Percentiles rank a stretch among this genome's conserved stretches.
These are phyloP conservation scores for Tychaedon coryphoeus DNA, from an alignment of 2,113 vertebrate species.

Conservation along the genomic window DNA sequence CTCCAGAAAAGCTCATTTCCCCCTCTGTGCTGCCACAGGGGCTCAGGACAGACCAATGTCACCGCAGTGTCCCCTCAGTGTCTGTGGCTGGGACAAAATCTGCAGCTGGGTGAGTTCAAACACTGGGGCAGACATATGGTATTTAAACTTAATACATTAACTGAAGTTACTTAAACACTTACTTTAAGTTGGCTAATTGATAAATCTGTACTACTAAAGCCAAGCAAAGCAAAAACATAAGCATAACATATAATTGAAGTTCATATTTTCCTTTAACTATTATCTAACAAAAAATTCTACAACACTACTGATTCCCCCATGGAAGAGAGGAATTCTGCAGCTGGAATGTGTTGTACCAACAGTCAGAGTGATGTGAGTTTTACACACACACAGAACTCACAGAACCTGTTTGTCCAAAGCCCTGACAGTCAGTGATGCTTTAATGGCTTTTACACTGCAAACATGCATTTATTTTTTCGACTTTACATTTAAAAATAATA, in stretches of 20 bases:
- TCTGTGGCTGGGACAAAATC: background rate
- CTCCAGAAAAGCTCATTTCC: background rate
- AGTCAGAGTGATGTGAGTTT: background rate
- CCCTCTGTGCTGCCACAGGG: accelerated
- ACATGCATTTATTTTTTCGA: background rate
- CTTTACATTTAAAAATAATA: background rate
- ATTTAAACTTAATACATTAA: too few relatives aligned
- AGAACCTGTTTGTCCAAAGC: conserved; percentile 34
- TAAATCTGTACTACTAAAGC: too few relatives aligned
- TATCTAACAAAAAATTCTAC: too few relatives aligned
- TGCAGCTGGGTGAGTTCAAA: background rate
- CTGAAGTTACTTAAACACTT: too few relatives aligned
- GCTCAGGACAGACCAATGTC: too few relatives aligned
- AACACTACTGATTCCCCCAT: too few relatives aligned
- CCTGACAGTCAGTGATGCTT: background rate
- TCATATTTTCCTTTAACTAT: too few relatives aligned
- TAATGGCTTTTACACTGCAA: background rate
- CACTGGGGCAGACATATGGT: background rate
- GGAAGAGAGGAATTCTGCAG: background rate
- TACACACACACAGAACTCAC: background rate
- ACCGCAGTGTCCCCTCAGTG: background rate
- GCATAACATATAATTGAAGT: too few relatives aligned
- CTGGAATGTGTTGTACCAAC: background rate
- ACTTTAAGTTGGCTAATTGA: too few relatives aligned
- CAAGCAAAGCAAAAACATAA: too few relatives aligned